These are phyloP conservation scores for Myotis davidii DNA, from an alignment of 2,113 vertebrate species.

Conservation along the genomic window DNA sequence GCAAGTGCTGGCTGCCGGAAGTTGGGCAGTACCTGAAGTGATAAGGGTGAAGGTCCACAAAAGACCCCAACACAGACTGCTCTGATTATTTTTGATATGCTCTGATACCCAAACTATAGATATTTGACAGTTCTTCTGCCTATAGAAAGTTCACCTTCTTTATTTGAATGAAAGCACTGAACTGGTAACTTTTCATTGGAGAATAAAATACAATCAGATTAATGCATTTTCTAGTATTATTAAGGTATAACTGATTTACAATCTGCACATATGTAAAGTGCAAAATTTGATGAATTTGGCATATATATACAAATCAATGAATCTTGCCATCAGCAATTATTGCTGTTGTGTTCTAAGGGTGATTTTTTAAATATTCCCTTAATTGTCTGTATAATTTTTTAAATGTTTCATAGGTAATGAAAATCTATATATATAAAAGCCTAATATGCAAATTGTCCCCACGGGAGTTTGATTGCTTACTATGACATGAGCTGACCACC, in stretches of 20 bases:
- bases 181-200: background rate
- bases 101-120: background rate
- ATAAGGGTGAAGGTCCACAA: background rate
- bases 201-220: slow-evolving; percentile 25
- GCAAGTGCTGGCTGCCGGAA: background rate
- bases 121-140: background rate
- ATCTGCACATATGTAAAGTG: background rate
- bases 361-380: background rate
- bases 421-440: no score
- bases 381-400: no score
- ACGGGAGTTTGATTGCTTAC: no score
- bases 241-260: background rate
- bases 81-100: background rate
- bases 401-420: no score
- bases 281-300: background rate
- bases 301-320: background rate
- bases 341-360: background rate
- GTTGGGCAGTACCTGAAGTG: background rate
- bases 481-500: no score
- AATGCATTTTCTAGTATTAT: background rate
- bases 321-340: background rate
- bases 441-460: no score
- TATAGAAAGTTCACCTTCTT: background rate
- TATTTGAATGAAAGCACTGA: background rate
- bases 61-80: background rate